phyloP scores from a whole-genome alignment of 2,113 vertebrate genomes.

The Acinonyx jubatus region DNA sequence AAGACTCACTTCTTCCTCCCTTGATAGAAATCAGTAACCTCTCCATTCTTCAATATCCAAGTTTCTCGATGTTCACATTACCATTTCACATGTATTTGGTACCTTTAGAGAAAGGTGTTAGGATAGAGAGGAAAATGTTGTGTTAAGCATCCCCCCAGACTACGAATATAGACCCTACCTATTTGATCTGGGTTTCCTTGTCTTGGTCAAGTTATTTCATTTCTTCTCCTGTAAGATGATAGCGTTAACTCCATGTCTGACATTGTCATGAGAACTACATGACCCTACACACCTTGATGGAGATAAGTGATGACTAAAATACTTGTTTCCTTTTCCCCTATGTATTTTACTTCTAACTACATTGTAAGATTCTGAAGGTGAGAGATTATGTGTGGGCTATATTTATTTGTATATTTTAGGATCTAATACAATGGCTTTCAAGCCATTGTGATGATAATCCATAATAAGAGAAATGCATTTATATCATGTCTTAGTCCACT shows the following conservation, averaged over 20 bases:
- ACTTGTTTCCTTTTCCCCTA: not conserved
- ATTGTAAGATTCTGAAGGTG: slow-evolving; percentile 17
- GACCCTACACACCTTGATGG: not conserved
- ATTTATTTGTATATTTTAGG: slow-evolving; percentile 30
- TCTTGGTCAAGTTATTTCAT: not conserved
- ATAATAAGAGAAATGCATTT: slow-evolving; percentile 27
- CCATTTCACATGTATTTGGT: not conserved
- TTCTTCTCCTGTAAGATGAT: slow-evolving; percentile 23
- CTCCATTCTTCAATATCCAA: slow-evolving; percentile 2
- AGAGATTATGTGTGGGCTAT: not conserved
- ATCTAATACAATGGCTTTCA: slow-evolving; percentile 34
- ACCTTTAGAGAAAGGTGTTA: not conserved
- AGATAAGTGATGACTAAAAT: not conserved
- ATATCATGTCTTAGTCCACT: not conserved
- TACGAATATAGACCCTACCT: not conserved
- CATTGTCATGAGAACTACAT: not conserved
- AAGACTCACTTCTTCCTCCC: not conserved
- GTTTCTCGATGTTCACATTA: not conserved
- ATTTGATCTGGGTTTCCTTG: not conserved
- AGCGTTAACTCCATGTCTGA: not conserved
- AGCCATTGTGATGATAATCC: not conserved
- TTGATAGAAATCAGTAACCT: not conserved
- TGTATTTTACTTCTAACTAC: not conserved
- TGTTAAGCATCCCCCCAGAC: not conserved
- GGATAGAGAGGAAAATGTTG: not conserved